phyloP scores from a whole-genome alignment of 2,797 vertebrate species.

The Alauda arvensis region DNA sequence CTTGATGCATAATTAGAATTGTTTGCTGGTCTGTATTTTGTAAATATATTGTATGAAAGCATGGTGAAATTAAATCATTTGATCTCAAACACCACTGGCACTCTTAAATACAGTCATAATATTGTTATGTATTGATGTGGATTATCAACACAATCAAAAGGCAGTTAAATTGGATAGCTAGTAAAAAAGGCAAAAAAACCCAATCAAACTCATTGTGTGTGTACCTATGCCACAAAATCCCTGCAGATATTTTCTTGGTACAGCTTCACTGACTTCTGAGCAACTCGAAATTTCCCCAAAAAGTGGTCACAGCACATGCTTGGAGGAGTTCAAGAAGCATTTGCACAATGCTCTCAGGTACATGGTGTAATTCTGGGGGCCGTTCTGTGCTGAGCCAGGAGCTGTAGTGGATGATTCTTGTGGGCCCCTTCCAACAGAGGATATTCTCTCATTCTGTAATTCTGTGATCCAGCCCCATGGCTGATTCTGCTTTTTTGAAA shows the following conservation, averaged over 20 bases:
- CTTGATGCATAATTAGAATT: background rate
- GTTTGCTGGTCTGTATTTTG: background rate
- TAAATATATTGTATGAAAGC: background rate
- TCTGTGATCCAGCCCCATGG: background rate
- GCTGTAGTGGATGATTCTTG: fast-evolving
- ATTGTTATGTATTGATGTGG: background rate
- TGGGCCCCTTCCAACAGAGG: background rate
- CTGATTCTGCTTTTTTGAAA: background rate
- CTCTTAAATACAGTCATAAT: background rate
- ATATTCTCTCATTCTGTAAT: background rate
- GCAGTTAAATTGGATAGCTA: background rate
- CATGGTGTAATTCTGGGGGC: background rate
- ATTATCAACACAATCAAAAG: background rate
- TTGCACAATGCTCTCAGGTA: background rate
- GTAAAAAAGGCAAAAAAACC: fast-evolving
- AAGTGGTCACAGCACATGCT: background rate
- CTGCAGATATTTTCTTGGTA: background rate
- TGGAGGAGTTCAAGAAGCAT: background rate
- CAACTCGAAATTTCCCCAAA: background rate
- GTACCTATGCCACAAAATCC: background rate
- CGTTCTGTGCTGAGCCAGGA: background rate
- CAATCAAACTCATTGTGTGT: background rate
- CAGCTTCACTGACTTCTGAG: background rate
- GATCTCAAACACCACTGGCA: background rate
- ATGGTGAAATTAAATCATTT: background rate